These are phyloP conservation scores for Axea sp. DNA, from an alignment of 2,888 invertebrate genomes.

Conservation along the genomic window DNA sequence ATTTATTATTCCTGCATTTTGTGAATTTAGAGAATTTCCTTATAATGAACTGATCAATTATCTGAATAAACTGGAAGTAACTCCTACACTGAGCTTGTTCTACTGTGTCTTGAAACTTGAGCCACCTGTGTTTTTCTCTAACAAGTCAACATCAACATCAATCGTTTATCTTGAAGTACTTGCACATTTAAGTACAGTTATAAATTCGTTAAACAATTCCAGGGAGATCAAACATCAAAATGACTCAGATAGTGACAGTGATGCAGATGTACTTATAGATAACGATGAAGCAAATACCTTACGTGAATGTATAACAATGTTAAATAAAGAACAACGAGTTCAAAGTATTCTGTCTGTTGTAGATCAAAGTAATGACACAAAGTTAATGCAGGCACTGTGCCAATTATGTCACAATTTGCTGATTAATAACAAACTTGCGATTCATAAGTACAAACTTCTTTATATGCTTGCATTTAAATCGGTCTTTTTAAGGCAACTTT, in stretches of 20 bases:
- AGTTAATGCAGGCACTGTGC: slow-evolving; percentile 85
- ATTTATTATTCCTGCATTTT: slow-evolving; percentile 86
- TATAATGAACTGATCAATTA: slow-evolving; percentile 80
- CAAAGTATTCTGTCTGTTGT: slow-evolving; percentile 81
- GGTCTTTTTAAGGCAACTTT: slow-evolving; percentile 87
- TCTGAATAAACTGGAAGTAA: slow-evolving; percentile 77
- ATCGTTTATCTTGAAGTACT: slow-evolving; percentile 81
- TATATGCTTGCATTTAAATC: slow-evolving; percentile 91
- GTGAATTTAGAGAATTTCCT: slow-evolving; percentile 79
- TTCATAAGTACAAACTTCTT: slow-evolving; percentile 90
- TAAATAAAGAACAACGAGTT: slow-evolving; percentile 84
- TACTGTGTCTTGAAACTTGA: slow-evolving; percentile 86
- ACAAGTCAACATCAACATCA: slow-evolving; percentile 60
- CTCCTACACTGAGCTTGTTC: slow-evolving; percentile 84
- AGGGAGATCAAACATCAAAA: slow-evolving; percentile 80
- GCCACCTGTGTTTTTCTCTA: slow-evolving; percentile 81
- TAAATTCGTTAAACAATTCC: slow-evolving; percentile 79
- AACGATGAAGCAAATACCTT: slow-evolving; percentile 80
- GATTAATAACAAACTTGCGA: slow-evolving; percentile 88
- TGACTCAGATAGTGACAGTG: slow-evolving; percentile 81
- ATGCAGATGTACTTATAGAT: slow-evolving; percentile 81
- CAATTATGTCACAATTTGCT: slow-evolving; percentile 91
- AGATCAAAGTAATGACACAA: slow-evolving; percentile 80
- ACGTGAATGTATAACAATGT: slow-evolving; percentile 83
- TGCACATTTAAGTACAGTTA: slow-evolving; percentile 79